These are phyloP conservation scores for Setophaga kirtlandii DNA, from an alignment of 2,113 vertebrate species.

Conservation along the genomic window DNA sequence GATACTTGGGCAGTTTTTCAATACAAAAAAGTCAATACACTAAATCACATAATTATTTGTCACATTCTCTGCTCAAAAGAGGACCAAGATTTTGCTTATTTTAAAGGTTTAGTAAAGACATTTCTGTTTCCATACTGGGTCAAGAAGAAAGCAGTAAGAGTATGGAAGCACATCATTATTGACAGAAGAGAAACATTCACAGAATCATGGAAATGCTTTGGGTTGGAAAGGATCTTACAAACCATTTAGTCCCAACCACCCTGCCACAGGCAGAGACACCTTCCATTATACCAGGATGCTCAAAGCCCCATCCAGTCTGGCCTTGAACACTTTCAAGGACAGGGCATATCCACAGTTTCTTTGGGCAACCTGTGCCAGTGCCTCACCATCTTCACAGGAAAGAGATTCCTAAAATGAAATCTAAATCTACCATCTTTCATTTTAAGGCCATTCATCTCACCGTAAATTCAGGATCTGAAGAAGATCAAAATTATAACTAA, in stretches of 20 bases:
- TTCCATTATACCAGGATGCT: not conserved
- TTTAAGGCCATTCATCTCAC: not conserved
- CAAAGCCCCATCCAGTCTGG: not conserved
- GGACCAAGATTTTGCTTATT: not conserved
- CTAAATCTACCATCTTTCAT: not conserved
- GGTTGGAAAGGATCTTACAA: not conserved
- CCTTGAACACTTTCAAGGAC: not conserved
- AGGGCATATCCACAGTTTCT: not conserved
- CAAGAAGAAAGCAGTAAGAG: slow-evolving; percentile 15
- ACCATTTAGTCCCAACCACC: not conserved
- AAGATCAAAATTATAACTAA: slow-evolving; percentile 25
- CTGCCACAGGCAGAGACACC: not conserved
- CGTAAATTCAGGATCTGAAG: not conserved
- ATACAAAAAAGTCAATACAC: slow-evolving; percentile 50
- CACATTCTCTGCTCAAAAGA: slow-evolving; percentile 42
- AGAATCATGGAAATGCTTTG: not conserved
- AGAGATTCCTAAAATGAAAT: not conserved
- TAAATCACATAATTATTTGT: slow-evolving; percentile 47
- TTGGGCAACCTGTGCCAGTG: no score
- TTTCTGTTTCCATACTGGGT: not conserved
- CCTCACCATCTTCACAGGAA: not conserved
- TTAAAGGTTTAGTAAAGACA: not conserved
- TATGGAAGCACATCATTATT: not conserved
- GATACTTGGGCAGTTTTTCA: slow-evolving; percentile 53
- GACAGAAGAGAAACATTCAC: not conserved